Evolutionary conservation across 2,888 invertebrate genomes (phyloP).

Genomic region (Sepioteuthis lessoniana): DNA sequence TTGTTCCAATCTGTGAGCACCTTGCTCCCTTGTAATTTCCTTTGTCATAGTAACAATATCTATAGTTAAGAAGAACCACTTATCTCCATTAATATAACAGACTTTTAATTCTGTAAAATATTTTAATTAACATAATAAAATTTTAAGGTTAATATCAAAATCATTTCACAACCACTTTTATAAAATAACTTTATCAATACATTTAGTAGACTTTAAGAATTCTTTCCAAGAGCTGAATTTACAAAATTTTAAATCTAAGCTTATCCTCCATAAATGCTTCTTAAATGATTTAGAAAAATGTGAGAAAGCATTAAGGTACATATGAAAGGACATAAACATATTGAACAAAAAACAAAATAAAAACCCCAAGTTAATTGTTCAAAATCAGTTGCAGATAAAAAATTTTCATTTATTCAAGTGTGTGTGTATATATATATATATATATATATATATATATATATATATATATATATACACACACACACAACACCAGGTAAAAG

Average conservation of each 20-base stretch:
- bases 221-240: background rate
- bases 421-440: too few relatives aligned
- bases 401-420: too few relatives aligned
- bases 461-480: too few relatives aligned
- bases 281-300: background rate
- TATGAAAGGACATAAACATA: too few relatives aligned
- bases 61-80: background rate
- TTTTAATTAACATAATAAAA: background rate
- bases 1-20: background rate
- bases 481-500: too few relatives aligned
- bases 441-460: too few relatives aligned
- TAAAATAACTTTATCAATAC: background rate
- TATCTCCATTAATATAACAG: background rate
- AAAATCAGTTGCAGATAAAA: too few relatives aligned
- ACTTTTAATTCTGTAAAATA: background rate
- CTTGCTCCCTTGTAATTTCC: background rate
- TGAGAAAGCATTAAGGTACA: too few relatives aligned
- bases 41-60: background rate
- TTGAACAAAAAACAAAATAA: too few relatives aligned
- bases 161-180: background rate
- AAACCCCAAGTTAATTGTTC: too few relatives aligned
- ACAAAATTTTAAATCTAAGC: background rate
- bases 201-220: background rate
- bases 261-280: background rate
- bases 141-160: background rate